Base-by-base conservation (phyloP, 2,888 invertebrate genomes). In the Disparrhopalites patrizii region DNA sequence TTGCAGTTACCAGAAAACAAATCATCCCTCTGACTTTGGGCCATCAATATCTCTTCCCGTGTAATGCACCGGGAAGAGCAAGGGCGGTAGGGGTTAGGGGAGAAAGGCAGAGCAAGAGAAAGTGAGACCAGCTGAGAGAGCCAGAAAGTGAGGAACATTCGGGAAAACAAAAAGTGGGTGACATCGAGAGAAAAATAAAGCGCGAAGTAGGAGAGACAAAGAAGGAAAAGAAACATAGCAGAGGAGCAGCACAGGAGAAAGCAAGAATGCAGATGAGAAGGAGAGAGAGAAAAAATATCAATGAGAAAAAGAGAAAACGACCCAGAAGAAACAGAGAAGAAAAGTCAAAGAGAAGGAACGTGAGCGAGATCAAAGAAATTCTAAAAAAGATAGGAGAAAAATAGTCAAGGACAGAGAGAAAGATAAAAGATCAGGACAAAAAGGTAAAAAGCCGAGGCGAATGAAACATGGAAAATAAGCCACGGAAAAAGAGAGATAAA, bases 21-120 rank as follows among this genome's bases (percentile, higher is more conserved):
- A 56, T 56, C 56, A 56, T 25, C 56, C 38, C 36, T 33, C 36
- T 56, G 36, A 56, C 56, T 56, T 15, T 56, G 56, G 56, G 36
- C 56, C 36, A 56, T 36, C 36, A 56, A 18, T 18, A 56, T 20
- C 23, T 56, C 23, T 20, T 36, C 33, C 38, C 20, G 13, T 56
- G 13, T 15, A 13, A 4, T 20, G 20, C 20, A 18, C 10, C 25
- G 25, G 4, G 20, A n/a, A 43, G 20, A 43, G 4, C 8, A 36
- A 36, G 8, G 36, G 36, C 13, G 8, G 36, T 8, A 36, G 15
- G 20, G 20, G n/a, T 43, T n/a, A 43, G 20, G n/a, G 43, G 43
- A 18, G 43, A 43, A 43, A 18, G 43, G 13, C 4, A 18, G 43
- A n/a, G n/a, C 4, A 20, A 7, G 15, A 7, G 43, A 43, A 13